phyloP scores from a whole-genome alignment of 2,113 vertebrate species.

The Eonycteris spelaea region DNA sequence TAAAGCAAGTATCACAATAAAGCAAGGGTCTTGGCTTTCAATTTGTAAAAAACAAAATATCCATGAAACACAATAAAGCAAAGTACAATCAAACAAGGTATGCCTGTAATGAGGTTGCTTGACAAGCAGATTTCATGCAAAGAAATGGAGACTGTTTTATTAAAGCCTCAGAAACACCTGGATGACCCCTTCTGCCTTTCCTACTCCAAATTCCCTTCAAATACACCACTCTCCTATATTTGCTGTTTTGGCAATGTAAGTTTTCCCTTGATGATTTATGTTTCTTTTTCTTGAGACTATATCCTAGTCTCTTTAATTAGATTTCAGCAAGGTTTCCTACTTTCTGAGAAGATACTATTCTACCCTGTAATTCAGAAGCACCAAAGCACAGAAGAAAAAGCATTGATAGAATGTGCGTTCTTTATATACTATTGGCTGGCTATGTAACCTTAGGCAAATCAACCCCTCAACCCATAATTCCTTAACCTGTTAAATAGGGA shows the following conservation, averaged over 20 bases:
- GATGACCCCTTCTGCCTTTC: neutral
- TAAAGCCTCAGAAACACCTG: slow-evolving; percentile 24
- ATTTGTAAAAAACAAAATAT: neutral
- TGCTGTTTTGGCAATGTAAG: neutral
- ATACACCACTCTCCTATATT: neutral
- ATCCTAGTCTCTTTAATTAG: neutral
- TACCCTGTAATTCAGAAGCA: neutral
- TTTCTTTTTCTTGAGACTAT: neutral
- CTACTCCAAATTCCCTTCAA: neutral
- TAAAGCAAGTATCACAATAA: neutral
- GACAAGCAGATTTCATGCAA: neutral
- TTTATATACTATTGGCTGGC: too few species aligned
- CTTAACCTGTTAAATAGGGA: neutral
- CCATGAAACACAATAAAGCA: neutral
- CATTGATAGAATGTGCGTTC: neutral
- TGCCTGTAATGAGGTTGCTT: neutral
- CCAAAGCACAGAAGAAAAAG: neutral
- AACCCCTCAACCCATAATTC: neutral
- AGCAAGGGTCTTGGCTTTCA: neutral
- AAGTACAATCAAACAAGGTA: neutral
- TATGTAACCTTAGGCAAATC: neutral
- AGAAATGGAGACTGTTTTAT: neutral
- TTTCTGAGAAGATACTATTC: neutral
- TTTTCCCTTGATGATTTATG: neutral
- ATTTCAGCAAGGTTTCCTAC: neutral